Percentiles rank a stretch among this genome's conserved stretches.
These are phyloP conservation scores for Gorsachius goisagi DNA, from an alignment of 2,113 vertebrate genomes.

Conservation along the genomic window DNA sequence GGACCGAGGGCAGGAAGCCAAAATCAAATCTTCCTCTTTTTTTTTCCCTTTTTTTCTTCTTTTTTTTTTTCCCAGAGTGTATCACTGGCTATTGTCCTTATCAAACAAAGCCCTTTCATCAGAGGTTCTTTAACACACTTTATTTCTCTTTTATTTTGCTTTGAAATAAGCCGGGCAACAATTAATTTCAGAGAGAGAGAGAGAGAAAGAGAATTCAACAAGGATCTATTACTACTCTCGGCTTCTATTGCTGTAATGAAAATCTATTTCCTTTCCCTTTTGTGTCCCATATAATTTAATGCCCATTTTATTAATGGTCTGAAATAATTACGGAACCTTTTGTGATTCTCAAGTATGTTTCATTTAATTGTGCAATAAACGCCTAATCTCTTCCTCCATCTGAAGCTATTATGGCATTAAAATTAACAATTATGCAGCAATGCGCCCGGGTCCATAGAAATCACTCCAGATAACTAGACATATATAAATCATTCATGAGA, in stretches of 20 bases:
- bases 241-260: conserved; percentile 99
- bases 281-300: conserved; percentile 99
- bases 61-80: conserved; percentile 74
- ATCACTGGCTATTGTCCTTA: conserved; percentile 85
- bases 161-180: conserved; percentile 99
- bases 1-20: conserved; percentile 69
- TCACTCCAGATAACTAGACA: conserved; percentile 99
- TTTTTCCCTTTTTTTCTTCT: conserved; percentile 14
- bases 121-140: conserved; percentile 95
- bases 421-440: conserved; percentile 99
- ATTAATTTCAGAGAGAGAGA: conserved; percentile 99
- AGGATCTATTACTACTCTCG: conserved; percentile 99
- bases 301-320: conserved; percentile 99
- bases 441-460: conserved; percentile 99
- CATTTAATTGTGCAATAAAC: conserved; percentile 99
- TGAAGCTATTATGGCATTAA: conserved; percentile 99
- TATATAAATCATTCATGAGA: conserved; percentile 99
- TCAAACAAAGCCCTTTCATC: conserved; percentile 99
- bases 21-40: conserved; percentile 72
- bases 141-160: conserved; percentile 97
- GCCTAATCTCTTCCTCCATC: conserved; percentile 99
- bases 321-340: conserved; percentile 99
- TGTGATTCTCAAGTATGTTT: conserved; percentile 99
- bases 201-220: conserved; percentile 96
- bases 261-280: conserved; percentile 99